Conservation (phyloP, 2,113 vertebrate genomes). For the Channa maculata region DNA sequence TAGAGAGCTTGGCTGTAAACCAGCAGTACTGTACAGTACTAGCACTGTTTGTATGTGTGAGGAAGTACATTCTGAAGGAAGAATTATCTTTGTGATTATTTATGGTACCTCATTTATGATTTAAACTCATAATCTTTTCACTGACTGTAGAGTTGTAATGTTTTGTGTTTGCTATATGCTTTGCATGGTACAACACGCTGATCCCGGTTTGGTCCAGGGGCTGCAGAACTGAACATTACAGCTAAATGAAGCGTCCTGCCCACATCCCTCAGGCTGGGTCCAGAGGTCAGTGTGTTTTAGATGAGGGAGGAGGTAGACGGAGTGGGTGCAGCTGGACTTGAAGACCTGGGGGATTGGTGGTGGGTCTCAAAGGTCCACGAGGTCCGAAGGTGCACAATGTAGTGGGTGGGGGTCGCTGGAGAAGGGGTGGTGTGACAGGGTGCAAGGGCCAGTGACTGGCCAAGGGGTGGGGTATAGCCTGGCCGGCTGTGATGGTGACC, state of each 20-base stretch:
- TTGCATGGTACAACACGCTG: not conserved
- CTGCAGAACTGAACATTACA: conserved; percentile 42
- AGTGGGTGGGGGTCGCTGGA: conserved; percentile 14
- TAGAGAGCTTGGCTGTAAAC: conserved; percentile 41
- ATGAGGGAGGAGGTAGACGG: conserved; percentile 43
- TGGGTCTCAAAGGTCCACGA: conserved; percentile 53
- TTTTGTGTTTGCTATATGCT: not conserved
- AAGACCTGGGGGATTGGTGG: conserved; percentile 40
- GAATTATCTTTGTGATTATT: conserved; percentile 1
- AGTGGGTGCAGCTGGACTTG: conserved; percentile 62
- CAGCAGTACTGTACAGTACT: conserved; percentile 25
- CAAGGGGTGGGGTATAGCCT: conserved; percentile 34
- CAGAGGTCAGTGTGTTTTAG: conserved; percentile 68
- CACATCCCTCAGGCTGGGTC: conserved; percentile 60
- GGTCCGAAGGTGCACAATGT: conserved; percentile 62
- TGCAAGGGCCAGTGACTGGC: conserved; percentile 51
- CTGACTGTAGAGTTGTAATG: too few species aligned
- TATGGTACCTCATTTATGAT: too few species aligned
- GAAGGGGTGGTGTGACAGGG: conserved; percentile 37
- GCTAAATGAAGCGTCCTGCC: conserved; percentile 40
- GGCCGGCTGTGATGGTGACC: conserved; percentile 67
- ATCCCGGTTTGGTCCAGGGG: conserved; percentile 11
- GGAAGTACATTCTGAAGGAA: not conserved
- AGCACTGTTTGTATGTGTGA: conserved; percentile 31
- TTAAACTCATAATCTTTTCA: too few species aligned